Conservation (phyloP, 2,888 invertebrate genomes). For the Microchrysa polita region DNA sequence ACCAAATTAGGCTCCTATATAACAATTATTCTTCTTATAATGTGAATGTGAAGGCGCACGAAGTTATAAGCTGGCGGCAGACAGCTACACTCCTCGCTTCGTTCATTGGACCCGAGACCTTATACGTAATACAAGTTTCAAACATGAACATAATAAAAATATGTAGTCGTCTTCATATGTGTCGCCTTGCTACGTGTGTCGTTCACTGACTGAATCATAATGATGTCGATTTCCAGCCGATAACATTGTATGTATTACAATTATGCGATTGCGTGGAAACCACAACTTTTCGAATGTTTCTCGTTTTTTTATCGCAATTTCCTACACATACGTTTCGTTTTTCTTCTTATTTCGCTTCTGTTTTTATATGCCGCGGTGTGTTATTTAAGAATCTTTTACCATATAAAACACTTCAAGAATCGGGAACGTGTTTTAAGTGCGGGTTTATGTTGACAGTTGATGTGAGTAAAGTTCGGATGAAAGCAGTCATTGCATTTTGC, state of each 20-base stretch:
- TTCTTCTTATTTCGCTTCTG: not conserved
- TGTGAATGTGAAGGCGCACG: not conserved
- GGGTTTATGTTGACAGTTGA: too few species aligned
- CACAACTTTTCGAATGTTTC: not conserved
- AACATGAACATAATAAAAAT: not conserved
- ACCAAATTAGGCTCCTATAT: slow-evolving; percentile 14
- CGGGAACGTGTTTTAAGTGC: too few species aligned
- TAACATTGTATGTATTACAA: slow-evolving; percentile 33
- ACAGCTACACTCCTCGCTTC: not conserved
- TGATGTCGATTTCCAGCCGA: slow-evolving; percentile 27
- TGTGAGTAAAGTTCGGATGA: too few species aligned
- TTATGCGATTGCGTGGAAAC: slow-evolving; percentile 31
- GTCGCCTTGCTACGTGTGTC: not conserved
- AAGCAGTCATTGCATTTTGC: too few species aligned
- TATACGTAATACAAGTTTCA: not conserved
- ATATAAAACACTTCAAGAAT: not conserved
- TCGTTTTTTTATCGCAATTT: slow-evolving; percentile 12
- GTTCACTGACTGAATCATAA: slow-evolving; percentile 10
- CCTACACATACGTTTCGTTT: slow-evolving; percentile 1
- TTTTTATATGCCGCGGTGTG: not conserved
- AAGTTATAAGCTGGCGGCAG: not conserved
- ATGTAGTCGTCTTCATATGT: not conserved
- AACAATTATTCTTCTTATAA: not conserved
- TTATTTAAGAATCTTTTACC: not conserved
- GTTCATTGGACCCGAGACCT: not conserved